Evolutionary conservation across 1,140 invertebrate species (phyloP).

Genomic region (Pentalonia nigronervosa): DNA sequence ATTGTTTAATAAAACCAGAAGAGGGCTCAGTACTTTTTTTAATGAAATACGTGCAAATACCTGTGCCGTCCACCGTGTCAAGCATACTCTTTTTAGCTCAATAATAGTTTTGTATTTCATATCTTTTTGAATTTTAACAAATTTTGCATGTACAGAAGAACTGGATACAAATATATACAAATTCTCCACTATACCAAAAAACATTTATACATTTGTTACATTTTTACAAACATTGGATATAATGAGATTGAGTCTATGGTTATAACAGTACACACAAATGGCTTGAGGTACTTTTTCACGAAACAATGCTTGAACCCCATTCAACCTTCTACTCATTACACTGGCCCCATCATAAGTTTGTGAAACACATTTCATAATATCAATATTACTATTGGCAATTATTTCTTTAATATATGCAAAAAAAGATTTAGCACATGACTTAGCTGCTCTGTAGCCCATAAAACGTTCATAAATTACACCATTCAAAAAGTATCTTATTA

Average conservation of each 20-base stretch:
- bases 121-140: not conserved
- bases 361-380: not conserved
- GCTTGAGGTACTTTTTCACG: not conserved
- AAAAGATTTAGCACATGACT: not conserved
- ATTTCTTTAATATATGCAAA: not conserved
- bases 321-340: not conserved
- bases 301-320: not conserved
- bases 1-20: conserved; percentile 36
- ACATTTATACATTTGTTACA: too few relatives aligned
- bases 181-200: not conserved
- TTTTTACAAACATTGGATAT: not conserved
- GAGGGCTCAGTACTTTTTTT: not conserved
- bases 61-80: not conserved
- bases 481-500: not conserved
- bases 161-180: not conserved
- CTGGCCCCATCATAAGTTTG: not conserved
- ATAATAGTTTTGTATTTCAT: conserved; percentile 18
- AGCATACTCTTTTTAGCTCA: not conserved
- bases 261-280: too few relatives aligned
- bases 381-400: not conserved
- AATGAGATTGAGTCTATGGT: too few relatives aligned
- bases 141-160: conserved; percentile 9
- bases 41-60: not conserved
- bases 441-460: not conserved
- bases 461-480: not conserved